Evolutionary conservation across 2,797 vertebrate species (phyloP).

Genomic region (Prionace glauca): DNA sequence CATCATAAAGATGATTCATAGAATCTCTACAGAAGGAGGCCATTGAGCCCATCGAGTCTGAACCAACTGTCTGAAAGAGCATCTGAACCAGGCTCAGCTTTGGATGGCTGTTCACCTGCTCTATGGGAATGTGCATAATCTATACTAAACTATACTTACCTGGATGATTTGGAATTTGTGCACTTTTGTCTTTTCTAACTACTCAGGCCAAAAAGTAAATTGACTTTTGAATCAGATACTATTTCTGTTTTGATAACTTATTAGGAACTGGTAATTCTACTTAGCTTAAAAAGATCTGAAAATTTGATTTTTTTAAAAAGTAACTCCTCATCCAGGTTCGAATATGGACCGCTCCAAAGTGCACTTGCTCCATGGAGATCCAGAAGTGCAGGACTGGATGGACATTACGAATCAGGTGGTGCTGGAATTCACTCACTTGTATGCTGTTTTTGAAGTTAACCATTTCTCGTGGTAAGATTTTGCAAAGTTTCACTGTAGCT

Average conservation of each 20-base stretch:
- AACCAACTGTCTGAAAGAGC: too few species aligned
- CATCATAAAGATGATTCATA: not conserved
- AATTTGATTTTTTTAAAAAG: not conserved
- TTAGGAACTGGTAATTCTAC: not conserved
- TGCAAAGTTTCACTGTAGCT: not conserved
- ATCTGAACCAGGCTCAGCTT: not conserved
- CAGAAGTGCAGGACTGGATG: slow-evolving; percentile 73
- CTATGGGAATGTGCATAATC: not conserved
- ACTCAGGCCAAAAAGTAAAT: not conserved
- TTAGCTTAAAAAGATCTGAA: not conserved
- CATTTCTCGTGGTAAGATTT: slow-evolving; percentile 87
- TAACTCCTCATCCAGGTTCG: slow-evolving; percentile 58
- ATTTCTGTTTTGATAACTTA: not conserved
- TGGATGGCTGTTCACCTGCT: not conserved
- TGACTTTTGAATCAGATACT: not conserved
- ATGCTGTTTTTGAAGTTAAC: slow-evolving; percentile 81
- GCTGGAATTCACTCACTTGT: slow-evolving; percentile 79
- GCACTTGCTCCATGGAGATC: slow-evolving; percentile 75
- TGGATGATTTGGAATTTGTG: not conserved
- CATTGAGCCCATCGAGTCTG: too few species aligned
- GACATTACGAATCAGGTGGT: slow-evolving; percentile 81
- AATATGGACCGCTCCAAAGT: slow-evolving; percentile 72
- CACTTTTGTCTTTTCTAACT: not conserved
- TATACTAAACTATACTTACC: too few species aligned
- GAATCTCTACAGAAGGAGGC: too few species aligned